phyloP scores from a whole-genome alignment of 2,113 vertebrate species.

The Ophthalmotilapia sp. region DNA sequence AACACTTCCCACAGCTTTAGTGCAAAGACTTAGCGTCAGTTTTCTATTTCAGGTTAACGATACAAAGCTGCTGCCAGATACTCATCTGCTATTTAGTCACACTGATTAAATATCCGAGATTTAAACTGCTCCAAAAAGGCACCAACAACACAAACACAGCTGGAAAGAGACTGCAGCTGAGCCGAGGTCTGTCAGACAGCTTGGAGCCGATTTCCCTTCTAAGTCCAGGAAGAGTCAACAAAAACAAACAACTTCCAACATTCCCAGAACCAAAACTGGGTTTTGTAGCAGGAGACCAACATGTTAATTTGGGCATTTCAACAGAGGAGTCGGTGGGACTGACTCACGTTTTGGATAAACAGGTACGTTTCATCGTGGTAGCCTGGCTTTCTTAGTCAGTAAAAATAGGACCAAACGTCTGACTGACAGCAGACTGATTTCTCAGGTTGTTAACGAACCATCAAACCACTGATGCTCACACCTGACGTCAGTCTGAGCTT shows the following conservation, averaged over 20 bases:
- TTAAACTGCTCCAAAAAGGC: not conserved
- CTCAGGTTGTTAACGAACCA: not conserved
- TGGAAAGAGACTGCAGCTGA: not conserved
- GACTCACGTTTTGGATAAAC: not conserved
- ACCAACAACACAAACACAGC: not conserved
- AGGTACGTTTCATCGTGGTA: not conserved
- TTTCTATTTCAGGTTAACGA: not conserved
- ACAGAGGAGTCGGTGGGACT: not conserved
- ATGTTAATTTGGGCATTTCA: not conserved
- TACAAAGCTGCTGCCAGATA: not conserved
- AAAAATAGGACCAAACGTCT: not conserved
- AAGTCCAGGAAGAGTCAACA: not conserved
- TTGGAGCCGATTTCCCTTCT: not conserved
- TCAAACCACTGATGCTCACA: not conserved
- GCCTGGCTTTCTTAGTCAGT: not conserved
- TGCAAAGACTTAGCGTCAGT: not conserved
- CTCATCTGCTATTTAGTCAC: not conserved
- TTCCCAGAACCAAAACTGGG: not conserved
- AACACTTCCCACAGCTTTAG: not conserved
- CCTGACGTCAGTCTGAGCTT: not conserved
- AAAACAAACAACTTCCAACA: not conserved
- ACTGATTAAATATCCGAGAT: not conserved
- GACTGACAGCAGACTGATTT: not conserved
- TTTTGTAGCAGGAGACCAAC: not conserved
- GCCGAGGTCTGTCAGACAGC: not conserved